Conservation (phyloP, 1,140 invertebrate genomes). For the Saccostrea echinata region DNA sequence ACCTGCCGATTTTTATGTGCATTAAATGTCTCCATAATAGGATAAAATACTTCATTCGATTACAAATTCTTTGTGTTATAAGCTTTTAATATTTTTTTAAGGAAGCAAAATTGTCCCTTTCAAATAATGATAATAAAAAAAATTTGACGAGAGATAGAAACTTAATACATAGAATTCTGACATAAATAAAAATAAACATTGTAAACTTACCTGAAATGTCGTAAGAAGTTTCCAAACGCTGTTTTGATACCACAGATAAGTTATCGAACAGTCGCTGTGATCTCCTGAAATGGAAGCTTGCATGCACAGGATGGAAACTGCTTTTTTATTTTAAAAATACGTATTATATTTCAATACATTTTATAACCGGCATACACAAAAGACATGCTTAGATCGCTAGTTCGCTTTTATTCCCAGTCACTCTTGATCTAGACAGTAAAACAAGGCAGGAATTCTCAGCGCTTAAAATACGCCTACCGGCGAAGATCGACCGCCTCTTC, state of each 20-base stretch:
- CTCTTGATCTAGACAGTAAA: neutral
- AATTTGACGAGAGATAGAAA: neutral
- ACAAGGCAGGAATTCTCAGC: neutral
- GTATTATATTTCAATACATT: slow-evolving; percentile 36
- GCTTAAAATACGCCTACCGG: slow-evolving; percentile 5
- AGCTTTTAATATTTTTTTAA: slow-evolving; percentile 1
- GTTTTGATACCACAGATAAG: neutral
- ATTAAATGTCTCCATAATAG: neutral
- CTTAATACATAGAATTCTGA: neutral
- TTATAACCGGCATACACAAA: slow-evolving; percentile 12
- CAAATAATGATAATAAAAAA: neutral
- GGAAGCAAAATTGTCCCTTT: neutral
- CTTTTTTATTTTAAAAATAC: neutral
- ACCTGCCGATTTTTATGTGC: neutral
- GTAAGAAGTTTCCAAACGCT: neutral
- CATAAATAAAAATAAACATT: neutral
- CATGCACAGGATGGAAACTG: neutral
- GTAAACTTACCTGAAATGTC: neutral
- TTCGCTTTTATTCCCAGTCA: slow-evolving; percentile 13
- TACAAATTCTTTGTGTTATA: neutral
- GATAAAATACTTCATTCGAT: neutral
- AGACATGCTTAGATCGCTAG: slow-evolving; percentile 15
- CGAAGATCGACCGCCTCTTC: slow-evolving; percentile 23
- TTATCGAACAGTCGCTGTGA: neutral
- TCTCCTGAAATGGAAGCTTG: neutral